These are phyloP conservation scores for Morpho deidamia DNA, from an alignment of 2,888 invertebrate species.

Conservation along the genomic window DNA sequence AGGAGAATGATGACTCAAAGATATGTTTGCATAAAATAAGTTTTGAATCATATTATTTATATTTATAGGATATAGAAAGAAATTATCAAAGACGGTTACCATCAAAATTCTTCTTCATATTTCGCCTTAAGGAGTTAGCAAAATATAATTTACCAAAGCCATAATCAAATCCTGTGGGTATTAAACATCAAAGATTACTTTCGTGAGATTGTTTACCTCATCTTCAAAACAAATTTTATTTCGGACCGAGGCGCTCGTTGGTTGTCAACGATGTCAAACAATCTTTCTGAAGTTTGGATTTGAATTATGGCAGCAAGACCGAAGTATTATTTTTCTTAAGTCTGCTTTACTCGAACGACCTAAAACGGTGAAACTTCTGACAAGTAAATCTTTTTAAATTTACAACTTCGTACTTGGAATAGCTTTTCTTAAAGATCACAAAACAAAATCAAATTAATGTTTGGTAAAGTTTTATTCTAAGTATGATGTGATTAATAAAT, in stretches of 20 bases:
- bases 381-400: slow-evolving; percentile 56
- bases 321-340: slow-evolving; percentile 49
- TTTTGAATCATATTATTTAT: too few relatives aligned
- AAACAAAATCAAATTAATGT: too few relatives aligned
- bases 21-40: too few relatives aligned
- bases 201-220: slow-evolving; percentile 15
- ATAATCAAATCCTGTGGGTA: slow-evolving; percentile 8
- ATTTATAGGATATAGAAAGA: too few relatives aligned
- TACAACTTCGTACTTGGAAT: slow-evolving; percentile 34
- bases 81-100: too few relatives aligned
- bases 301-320: slow-evolving; percentile 36
- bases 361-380: slow-evolving; percentile 57
- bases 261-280: slow-evolving; percentile 35
- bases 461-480: too few relatives aligned
- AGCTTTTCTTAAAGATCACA: too few relatives aligned
- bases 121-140: neutral
- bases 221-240: slow-evolving; percentile 19
- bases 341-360: slow-evolving; percentile 42
- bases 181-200: slow-evolving; percentile 13
- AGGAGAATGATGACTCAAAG: too few relatives aligned
- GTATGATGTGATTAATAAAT: too few relatives aligned
- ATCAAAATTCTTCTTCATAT: neutral
- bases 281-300: slow-evolving; percentile 46
- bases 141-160: slow-evolving; percentile 7
- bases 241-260: slow-evolving; percentile 4